Evolutionary conservation across 1,140 invertebrate species (phyloP), one percentile per base, ranked within the genome.

Genomic region (Hycleus phaleratus): DNA sequence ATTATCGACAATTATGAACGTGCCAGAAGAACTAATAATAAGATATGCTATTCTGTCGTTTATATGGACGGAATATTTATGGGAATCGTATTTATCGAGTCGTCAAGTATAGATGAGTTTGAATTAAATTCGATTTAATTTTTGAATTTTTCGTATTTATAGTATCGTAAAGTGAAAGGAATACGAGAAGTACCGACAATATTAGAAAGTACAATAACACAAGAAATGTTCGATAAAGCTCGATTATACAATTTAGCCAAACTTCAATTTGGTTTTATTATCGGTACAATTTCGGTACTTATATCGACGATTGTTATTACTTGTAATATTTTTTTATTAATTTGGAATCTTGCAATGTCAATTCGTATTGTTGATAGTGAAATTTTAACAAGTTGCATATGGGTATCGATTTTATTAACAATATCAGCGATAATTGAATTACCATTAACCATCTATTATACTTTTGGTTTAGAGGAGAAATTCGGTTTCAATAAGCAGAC

Each of bases 401-500:
- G 93, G 76, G 79, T 91, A 49, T 73, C 91, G 11, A 68, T 93
- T 46, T 80, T 85, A 10, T 85, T 84, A 62, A 55, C 88, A 7
- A 77, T 90, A 57, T 85, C 83, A 57, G 84, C 83, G 24, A 62
- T 95, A 51, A 77, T 91, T 9, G 83, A 85, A 63, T 69, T 97
- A 62, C 96, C 96, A 25, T 90, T 55, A 70, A 84, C 79, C 49
- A 75, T 95, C 42, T 99, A 99, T 74, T 80, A 83, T 46, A 96
- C 85, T 26, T 99, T 99, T 83, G 88, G 97, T 3, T 75, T 99
- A 54, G 97, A 99, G 79, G 88, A 97, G 73, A 89, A 87, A 65
- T 94, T 98, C 82, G 96, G 97, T 4, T 99, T 99, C 70, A 99
- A 99, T 72, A 98, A 99, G 74, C 85, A 98, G 83, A 98, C 92